Percentiles rank a stretch among this genome's conserved stretches.
phyloP scores from a whole-genome alignment of 2,888 invertebrate species.

The Drosophila pegasa region DNA sequence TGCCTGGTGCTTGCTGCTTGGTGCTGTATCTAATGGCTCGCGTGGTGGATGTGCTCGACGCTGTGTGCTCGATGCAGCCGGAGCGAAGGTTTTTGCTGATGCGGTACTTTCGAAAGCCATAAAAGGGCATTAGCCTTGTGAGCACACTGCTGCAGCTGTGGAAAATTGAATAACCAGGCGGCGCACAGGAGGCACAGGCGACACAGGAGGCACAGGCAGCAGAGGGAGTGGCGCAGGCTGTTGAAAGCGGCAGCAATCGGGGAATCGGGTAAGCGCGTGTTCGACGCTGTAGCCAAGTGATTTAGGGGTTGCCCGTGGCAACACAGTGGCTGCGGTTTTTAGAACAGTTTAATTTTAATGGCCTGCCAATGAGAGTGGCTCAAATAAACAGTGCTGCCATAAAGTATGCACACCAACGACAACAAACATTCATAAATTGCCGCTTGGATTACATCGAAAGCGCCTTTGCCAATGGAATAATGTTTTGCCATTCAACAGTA shows the following conservation, averaged over 20 bases:
- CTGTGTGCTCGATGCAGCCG: slow-evolving; percentile 8
- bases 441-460: neutral
- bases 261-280: slow-evolving; percentile 24
- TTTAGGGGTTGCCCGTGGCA: slow-evolving; percentile 62
- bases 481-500: slow-evolving; percentile 5
- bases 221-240: slow-evolving; percentile 4
- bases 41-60: slow-evolving; percentile 40
- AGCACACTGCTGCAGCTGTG: slow-evolving; percentile 55
- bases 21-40: slow-evolving; percentile 60
- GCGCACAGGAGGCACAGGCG: neutral
- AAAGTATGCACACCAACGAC: slow-evolving; percentile 26
- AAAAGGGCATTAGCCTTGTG: slow-evolving; percentile 76
- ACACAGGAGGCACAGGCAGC: slow-evolving; percentile 13
- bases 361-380: slow-evolving; percentile 51
- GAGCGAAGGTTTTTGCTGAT: slow-evolving; percentile 56
- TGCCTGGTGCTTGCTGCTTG: slow-evolving; percentile 23
- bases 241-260: neutral
- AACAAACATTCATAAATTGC: slow-evolving; percentile 24
- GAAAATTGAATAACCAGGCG: slow-evolving; percentile 71
- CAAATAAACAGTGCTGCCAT: slow-evolving; percentile 31
- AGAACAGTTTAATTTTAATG: slow-evolving; percentile 60
- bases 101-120: slow-evolving; percentile 75
- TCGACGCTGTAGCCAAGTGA: slow-evolving; percentile 52
- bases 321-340: slow-evolving; percentile 40
- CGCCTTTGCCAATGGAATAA: slow-evolving; percentile 3